Conservation (phyloP, 2,888 invertebrate genomes). For the Xanthia icteritia region DNA sequence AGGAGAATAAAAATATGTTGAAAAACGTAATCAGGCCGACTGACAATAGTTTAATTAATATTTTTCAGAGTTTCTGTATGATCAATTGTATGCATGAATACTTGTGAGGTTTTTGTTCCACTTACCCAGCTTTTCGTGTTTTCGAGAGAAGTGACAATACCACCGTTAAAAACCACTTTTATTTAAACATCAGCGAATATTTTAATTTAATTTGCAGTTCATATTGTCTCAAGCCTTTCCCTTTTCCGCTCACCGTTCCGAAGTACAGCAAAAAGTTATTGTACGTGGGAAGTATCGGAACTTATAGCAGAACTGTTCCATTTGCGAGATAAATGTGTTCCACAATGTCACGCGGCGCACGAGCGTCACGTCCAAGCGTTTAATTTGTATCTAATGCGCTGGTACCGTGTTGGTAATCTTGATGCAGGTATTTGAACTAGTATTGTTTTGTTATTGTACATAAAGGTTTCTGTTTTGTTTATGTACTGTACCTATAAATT, state of each 20-base stretch:
- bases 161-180: too few relatives aligned
- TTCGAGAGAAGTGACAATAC: too few relatives aligned
- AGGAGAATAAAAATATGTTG: too few relatives aligned
- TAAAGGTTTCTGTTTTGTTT: background rate
- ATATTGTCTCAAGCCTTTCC: conserved; percentile 24
- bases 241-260: conserved; percentile 19
- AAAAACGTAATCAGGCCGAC: background rate
- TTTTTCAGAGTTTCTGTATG: background rate
- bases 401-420: conserved; percentile 18
- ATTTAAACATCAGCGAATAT: too few relatives aligned
- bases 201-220: too few relatives aligned
- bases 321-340: conserved; percentile 61
- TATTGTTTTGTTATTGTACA: conserved; percentile 30
- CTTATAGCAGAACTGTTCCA: conserved; percentile 45
- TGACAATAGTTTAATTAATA: too few relatives aligned
- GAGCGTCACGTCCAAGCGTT: conserved; percentile 48
- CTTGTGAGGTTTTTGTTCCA: background rate
- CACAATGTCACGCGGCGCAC: conserved; percentile 68
- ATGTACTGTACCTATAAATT: background rate
- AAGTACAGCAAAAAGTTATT: conserved; percentile 31
- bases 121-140: too few relatives aligned
- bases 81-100: background rate
- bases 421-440: conserved; percentile 34
- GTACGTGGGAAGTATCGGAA: conserved; percentile 56
- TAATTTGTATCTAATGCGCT: conserved; percentile 52